A percentile compares a stretch with the other conserved stretches of the same genome.
Evolutionary conservation across 2,888 invertebrate genomes (phyloP).

Genomic region (Crocallis elinguaria): DNA sequence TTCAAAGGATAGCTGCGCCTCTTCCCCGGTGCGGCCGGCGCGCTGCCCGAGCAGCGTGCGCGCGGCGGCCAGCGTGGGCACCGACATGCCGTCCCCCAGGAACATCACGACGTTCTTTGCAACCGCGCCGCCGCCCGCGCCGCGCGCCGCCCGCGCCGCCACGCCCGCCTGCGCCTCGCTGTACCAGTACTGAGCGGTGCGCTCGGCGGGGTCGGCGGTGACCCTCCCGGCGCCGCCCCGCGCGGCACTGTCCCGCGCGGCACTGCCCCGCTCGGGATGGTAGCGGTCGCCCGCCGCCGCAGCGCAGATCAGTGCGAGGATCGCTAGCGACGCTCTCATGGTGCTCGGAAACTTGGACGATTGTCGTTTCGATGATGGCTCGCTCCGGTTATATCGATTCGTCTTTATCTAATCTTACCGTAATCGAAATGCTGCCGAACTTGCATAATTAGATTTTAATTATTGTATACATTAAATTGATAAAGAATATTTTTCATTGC

Average conservation of each 20-base stretch:
- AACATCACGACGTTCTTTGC: constrained; percentile 87
- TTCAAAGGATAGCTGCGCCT: constrained; percentile 84
- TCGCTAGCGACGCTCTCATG: constrained; percentile 2
- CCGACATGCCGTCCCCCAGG: constrained; percentile 90
- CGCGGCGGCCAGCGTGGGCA: constrained; percentile 86
- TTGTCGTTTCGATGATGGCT: background rate
- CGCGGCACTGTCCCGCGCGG: constrained; percentile 2
- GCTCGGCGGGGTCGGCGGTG: constrained; percentile 17
- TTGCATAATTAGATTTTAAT: no score
- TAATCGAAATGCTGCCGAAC: no score
- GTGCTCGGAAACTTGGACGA: background rate
- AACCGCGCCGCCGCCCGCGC: constrained; percentile 51
- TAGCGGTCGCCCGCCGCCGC: constrained; percentile 8
- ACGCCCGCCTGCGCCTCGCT: constrained; percentile 32
- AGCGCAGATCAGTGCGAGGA: background rate
- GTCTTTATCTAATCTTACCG: constrained; percentile 8
- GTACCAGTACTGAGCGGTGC: constrained; percentile 31
- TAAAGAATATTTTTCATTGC: no score
- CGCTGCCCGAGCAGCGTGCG: constrained; percentile 86
- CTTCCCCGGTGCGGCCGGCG: constrained; percentile 79
- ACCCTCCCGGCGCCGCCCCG: constrained; percentile 1
- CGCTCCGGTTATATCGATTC: background rate
- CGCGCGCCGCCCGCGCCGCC: constrained; percentile 37
- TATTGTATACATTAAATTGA: no score
- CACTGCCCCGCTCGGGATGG: background rate